phyloP scores from a whole-genome alignment of 2,113 vertebrate genomes.

The Corynorhinus townsendii region DNA sequence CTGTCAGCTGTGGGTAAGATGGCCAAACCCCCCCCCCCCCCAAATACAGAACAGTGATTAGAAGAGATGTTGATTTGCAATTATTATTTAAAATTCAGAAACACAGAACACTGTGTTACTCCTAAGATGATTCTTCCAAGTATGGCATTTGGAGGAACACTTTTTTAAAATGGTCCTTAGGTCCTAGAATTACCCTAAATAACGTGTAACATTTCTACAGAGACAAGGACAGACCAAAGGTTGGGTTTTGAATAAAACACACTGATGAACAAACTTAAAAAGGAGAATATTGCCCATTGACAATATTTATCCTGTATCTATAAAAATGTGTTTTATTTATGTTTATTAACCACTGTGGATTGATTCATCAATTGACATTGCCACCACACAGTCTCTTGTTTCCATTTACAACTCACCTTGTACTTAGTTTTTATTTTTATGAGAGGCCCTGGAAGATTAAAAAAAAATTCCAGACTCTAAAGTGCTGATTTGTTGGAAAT shows the following conservation, averaged over 20 bases:
- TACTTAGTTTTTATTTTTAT: neutral
- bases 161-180: neutral
- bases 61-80: neutral
- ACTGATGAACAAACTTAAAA: neutral
- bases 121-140: neutral
- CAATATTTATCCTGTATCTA: neutral
- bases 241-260: neutral
- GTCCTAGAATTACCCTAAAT: neutral
- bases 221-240: neutral
- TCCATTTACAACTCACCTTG: neutral
- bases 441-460: neutral
- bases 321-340: neutral
- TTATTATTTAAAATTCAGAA: constrained; percentile 27
- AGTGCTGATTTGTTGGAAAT: constrained; percentile 60
- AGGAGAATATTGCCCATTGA: neutral
- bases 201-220: neutral
- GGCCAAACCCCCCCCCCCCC: neutral
- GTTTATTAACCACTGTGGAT: neutral
- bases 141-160: neutral
- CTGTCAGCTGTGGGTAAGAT: neutral
- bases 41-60: neutral
- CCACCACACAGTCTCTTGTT: neutral
- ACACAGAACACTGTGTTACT: neutral
- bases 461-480: neutral
- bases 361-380: neutral